Percentiles rank a stretch among this genome's conserved stretches.
Evolutionary conservation across 2,797 vertebrate species (phyloP).

Genomic region (Sternotherus odoratus): DNA sequence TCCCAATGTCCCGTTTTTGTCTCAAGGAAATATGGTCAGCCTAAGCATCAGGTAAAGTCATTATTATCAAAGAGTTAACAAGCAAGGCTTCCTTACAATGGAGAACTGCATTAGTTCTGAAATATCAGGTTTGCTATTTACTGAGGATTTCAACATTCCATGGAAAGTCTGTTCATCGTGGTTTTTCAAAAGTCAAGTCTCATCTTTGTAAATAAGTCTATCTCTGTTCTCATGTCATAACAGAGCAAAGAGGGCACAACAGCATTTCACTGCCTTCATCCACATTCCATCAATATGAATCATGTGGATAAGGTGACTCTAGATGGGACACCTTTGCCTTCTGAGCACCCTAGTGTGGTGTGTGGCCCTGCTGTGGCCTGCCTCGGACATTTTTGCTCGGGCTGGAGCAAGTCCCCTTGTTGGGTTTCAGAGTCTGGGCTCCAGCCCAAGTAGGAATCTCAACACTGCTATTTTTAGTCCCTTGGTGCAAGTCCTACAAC

Average conservation of each 20-base stretch:
- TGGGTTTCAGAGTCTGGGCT: not conserved
- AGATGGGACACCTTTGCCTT: not conserved
- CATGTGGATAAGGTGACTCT: slow-evolving; percentile 60
- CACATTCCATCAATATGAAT: slow-evolving; percentile 67
- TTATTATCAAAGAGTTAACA: slow-evolving; percentile 63
- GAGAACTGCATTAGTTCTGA: slow-evolving; percentile 28
- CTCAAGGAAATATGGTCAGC: too few species aligned
- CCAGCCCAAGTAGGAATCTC: not conserved
- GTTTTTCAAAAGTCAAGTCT: slow-evolving; percentile 57
- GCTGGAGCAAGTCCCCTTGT: not conserved
- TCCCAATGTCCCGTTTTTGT: too few species aligned
- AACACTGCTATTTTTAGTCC: not conserved
- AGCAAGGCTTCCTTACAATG: not conserved
- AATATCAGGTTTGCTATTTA: slow-evolving; percentile 37
- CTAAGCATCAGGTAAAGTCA: slow-evolving; percentile 53
- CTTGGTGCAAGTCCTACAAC: not conserved
- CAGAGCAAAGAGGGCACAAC: slow-evolving; percentile 72
- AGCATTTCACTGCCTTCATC: slow-evolving; percentile 70
- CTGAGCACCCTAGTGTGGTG: not conserved
- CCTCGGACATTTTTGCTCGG: not conserved
- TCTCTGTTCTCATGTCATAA: slow-evolving; percentile 78
- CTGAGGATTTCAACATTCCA: slow-evolving; percentile 9
- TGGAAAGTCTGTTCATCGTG: slow-evolving; percentile 48
- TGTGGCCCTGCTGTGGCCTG: not conserved
- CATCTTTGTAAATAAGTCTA: slow-evolving; percentile 67